Percentiles rank a stretch among this genome's conserved stretches.
These are phyloP conservation scores for Macheiramphus alcinus DNA, from an alignment of 2,113 vertebrate species.

Conservation along the genomic window DNA sequence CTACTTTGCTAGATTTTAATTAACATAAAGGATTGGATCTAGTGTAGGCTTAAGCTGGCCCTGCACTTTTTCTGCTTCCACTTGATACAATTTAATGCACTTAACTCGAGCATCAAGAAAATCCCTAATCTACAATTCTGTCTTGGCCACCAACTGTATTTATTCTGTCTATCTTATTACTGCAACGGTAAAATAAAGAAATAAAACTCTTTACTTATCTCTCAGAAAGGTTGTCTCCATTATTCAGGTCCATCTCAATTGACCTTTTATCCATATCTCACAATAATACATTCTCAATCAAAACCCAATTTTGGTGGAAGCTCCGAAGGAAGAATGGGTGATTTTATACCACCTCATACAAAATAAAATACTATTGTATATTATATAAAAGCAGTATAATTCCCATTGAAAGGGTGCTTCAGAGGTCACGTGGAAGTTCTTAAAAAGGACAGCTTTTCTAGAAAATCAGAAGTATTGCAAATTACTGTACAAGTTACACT, in stretches of 20 bases:
- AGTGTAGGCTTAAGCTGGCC: neutral
- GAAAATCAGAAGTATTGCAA: neutral
- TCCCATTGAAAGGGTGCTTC: neutral
- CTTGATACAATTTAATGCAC: neutral
- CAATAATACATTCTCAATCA: neutral
- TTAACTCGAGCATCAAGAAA: neutral
- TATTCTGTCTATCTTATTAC: neutral
- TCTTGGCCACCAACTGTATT: neutral
- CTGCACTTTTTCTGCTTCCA: neutral
- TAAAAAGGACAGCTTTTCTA: neutral
- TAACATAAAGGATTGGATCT: neutral
- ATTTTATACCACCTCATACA: neutral
- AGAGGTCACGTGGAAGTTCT: neutral
- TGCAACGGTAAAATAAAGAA: neutral
- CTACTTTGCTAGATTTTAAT: neutral
- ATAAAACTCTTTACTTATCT: neutral
- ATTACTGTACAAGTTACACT: neutral
- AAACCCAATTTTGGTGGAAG: neutral
- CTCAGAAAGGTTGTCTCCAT: neutral
- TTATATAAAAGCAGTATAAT: neutral
- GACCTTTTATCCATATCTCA: neutral
- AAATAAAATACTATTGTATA: neutral
- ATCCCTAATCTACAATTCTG: neutral
- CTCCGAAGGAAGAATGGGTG: neutral
- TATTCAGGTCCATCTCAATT: neutral